These are phyloP conservation scores for Microcebus griseorufus DNA, from an alignment of 2,113 vertebrate species.

Conservation along the genomic window DNA sequence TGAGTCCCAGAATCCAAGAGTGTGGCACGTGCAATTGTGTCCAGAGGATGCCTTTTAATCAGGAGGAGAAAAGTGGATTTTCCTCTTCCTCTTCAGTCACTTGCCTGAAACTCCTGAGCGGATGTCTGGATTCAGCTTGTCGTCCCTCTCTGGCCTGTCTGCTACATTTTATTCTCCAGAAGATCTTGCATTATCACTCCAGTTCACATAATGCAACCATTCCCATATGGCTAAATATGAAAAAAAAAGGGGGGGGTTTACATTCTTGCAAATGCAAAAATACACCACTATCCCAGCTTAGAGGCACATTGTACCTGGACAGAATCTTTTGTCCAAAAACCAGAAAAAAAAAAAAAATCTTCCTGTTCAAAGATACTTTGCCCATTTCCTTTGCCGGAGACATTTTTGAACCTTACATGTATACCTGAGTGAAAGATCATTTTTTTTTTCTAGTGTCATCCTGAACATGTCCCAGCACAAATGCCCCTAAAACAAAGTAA, in stretches of 20 bases:
- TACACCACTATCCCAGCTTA: not conserved
- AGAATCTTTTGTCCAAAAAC: not conserved
- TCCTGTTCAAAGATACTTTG: not conserved
- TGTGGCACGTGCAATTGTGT: rapidly evolving
- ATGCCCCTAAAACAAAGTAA: not conserved
- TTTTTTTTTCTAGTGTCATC: not conserved
- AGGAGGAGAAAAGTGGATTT: not conserved
- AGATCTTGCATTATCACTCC: not conserved
- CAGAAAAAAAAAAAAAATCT: no score
- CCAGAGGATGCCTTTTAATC: not conserved
- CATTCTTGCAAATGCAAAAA: not conserved
- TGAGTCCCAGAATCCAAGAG: not conserved
- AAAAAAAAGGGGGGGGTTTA: not conserved
- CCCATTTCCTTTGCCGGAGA: rapidly evolving
- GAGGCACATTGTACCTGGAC: rapidly evolving
- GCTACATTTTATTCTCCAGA: not conserved
- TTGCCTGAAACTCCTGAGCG: not conserved
- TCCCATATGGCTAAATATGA: not conserved
- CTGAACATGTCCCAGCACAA: not conserved
- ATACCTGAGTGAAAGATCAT: not conserved
- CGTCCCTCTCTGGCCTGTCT: not conserved
- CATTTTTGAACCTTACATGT: not conserved
- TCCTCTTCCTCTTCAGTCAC: not conserved
- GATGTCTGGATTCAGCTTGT: not conserved
- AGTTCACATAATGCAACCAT: not conserved